Base-by-base conservation (phyloP, 2,888 invertebrate species). In the Dysmachus trigonus region DNA sequence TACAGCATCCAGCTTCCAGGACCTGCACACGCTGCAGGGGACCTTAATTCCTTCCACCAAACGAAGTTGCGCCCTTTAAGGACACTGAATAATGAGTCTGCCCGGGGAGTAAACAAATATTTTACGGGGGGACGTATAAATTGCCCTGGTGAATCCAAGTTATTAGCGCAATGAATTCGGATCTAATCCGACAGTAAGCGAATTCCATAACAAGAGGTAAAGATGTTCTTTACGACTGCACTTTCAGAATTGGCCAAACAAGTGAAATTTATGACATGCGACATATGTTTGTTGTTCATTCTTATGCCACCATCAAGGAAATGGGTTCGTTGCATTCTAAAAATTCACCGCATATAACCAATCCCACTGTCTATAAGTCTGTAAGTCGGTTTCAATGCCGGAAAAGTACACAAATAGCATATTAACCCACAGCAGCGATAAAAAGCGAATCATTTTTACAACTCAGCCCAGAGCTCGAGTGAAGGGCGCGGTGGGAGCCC, bases 101-200 rank as follows among this genome's bases (percentile, higher is more conserved):
- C 62, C 22, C 62, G 22, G 22, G 62, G 62, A 62, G 62, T 62
- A 62, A 62, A 62, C 62, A 62, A 62, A 62, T 62, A 62, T 62
- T 18, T 62, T 27, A 62, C 27, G 10, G 62, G 62, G 62, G 62
- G 22, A 22, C 62, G 8, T 73, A 73, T 73, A 73, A 73, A 73
- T 73, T 73, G 73, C 73, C 18, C 35, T 73, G 18, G 18, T 73
- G 35, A 73, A 35, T 73, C 73, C 73, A 35, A 73, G 73, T 73
- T 73, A 73, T 73, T 73, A 73, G 73, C 35, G 35, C 73, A 73
- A 73, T 73, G 73, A 73, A 73, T 73, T 73, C 73, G 31, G 73
- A 73, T 33, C 73, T 73, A 73, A 73, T 73, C 73, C 73, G 73
- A 31, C 73, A 73, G 73, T 73, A 73, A 35, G 73, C 35, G 73